These are phyloP conservation scores for Denticeps clupeoides DNA, from an alignment of 2,797 vertebrate genomes.

Conservation along the genomic window DNA sequence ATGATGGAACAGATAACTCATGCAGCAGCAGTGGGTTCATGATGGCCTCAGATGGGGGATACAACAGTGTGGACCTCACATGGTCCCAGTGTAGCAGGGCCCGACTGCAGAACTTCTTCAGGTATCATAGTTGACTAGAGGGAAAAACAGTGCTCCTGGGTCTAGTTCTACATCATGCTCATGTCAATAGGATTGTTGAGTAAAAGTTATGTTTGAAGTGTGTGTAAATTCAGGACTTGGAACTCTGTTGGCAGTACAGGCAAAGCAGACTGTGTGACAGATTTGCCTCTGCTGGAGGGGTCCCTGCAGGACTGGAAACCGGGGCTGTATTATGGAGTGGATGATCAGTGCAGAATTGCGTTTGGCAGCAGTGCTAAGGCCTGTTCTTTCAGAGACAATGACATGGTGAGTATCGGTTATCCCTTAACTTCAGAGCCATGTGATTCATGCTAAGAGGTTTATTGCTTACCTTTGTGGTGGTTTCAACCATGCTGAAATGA, in stretches of 20 bases:
- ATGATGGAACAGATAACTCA: conserved; percentile 69
- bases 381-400: conserved; percentile 73
- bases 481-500: no score
- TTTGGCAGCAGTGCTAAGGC: conserved; percentile 75
- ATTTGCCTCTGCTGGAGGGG: conserved; percentile 52
- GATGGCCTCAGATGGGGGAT: conserved; percentile 76
- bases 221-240: not conserved
- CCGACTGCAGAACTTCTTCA: conserved; percentile 72
- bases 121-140: conserved; percentile 56
- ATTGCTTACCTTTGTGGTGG: no score
- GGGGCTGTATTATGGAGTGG: conserved; percentile 80
- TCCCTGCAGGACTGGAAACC: conserved; percentile 72
- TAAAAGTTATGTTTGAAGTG: not conserved
- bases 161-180: no score
- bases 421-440: no score
- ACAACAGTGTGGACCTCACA: conserved; percentile 66
- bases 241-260: conserved; percentile 58
- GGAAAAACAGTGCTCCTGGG: no score
- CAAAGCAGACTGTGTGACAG: conserved; percentile 67
- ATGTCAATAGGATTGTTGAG: no score
- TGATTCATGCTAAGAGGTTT: no score
- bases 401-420: conserved; percentile 72
- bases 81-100: conserved; percentile 83
- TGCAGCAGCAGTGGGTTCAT: conserved; percentile 72
- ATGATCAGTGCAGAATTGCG: conserved; percentile 87